These are phyloP conservation scores for Argyrosomus regius DNA, from an alignment of 2,797 vertebrate species.

Conservation along the genomic window DNA sequence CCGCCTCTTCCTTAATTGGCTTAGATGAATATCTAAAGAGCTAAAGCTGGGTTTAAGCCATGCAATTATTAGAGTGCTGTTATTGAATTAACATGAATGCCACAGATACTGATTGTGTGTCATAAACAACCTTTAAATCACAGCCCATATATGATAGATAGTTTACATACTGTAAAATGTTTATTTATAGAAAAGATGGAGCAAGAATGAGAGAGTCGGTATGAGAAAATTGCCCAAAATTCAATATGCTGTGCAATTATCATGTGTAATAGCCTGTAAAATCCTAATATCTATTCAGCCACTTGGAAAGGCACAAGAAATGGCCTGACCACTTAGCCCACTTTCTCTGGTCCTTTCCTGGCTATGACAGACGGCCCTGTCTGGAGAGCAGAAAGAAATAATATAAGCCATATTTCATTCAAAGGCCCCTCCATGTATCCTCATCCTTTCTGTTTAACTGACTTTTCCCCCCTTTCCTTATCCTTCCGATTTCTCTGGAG, in stretches of 20 bases:
- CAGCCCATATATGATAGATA: conserved; percentile 50
- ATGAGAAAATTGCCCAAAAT: conserved; percentile 82
- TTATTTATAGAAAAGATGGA: conserved; percentile 75
- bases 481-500: conserved; percentile 71
- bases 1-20: conserved; percentile 76
- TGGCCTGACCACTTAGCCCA: conserved; percentile 86
- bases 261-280: conserved; percentile 90
- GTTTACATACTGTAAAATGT: conserved; percentile 75
- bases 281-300: conserved; percentile 88
- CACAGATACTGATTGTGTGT: conserved; percentile 58
- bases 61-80: conserved; percentile 75
- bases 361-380: conserved; percentile 86
- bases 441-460: conserved; percentile 82
- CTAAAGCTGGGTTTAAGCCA: conserved; percentile 77
- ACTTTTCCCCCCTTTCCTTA: conserved; percentile 63
- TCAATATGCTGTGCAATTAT: conserved; percentile 88
- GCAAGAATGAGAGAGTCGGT: conserved; percentile 48
- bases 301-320: conserved; percentile 86
- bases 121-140: conserved; percentile 77
- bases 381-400: conserved; percentile 81
- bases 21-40: conserved; percentile 82
- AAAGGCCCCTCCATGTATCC: conserved; percentile 78
- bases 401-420: conserved; percentile 87
- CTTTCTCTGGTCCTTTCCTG: conserved; percentile 79
- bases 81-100: conserved; percentile 79